A percentile compares a stretch with the other conserved stretches of the same genome.
phyloP scores from a whole-genome alignment of 2,888 invertebrate species.

The Bedellia somnulentella region DNA sequence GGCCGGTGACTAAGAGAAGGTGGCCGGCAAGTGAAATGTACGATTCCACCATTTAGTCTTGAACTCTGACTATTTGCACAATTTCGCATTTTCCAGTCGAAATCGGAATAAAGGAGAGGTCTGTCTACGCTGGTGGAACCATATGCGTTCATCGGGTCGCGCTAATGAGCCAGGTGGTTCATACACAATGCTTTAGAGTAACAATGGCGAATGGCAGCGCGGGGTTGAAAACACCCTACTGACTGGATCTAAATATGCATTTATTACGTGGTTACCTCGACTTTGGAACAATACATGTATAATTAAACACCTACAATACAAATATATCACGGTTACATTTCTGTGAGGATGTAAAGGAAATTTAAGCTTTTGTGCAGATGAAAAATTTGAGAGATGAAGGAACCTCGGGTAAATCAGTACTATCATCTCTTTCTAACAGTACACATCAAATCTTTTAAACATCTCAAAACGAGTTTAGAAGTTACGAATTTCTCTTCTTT shows the following conservation, averaged over 20 bases:
- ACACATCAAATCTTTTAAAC: no score
- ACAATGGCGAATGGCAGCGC: slow-evolving; percentile 22
- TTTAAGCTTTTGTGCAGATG: no score
- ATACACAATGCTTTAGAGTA: slow-evolving; percentile 31
- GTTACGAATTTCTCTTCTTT: no score
- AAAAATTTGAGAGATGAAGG: no score
- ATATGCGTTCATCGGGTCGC: not conserved
- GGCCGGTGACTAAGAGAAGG: slow-evolving; percentile 36
- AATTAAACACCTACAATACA: no score
- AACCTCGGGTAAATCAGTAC: no score
- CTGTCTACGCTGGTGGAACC: no score
- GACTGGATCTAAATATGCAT: slow-evolving; percentile 2
- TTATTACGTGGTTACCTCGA: not conserved
- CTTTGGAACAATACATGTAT: not conserved
- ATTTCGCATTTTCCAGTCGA: slow-evolving; percentile 1
- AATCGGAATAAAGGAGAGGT: not conserved
- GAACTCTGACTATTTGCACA: slow-evolving; percentile 5
- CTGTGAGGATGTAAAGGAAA: no score
- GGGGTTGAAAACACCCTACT: slow-evolving; percentile 18
- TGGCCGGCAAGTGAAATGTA: slow-evolving; percentile 26
- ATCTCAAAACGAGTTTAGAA: no score
- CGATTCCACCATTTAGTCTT: slow-evolving; percentile 5
- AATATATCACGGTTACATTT: no score
- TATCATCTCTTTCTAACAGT: no score
- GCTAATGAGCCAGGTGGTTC: slow-evolving; percentile 51